A percentile compares a stretch with the other conserved stretches of the same genome.
These are phyloP conservation scores for Osedax frankpressi DNA, from an alignment of 2,888 invertebrate species.

Conservation along the genomic window DNA sequence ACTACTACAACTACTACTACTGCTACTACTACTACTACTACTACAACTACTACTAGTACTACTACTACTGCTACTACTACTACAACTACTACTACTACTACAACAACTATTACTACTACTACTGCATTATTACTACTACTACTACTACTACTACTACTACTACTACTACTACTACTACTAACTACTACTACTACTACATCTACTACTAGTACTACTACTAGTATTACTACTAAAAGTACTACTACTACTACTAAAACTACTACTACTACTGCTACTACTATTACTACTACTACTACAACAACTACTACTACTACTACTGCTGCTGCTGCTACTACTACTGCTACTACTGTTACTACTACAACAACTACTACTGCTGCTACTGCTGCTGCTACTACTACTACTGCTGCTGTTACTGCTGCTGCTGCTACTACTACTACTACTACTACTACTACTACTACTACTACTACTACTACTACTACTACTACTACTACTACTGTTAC, in stretches of 20 bases:
- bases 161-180: neutral
- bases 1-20: conserved; percentile 8
- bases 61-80: neutral
- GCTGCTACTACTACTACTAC: neutral
- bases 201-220: conserved; percentile 9
- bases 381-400: conserved; percentile 6
- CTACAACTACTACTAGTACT: neutral
- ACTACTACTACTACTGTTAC: neutral
- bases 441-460: neutral
- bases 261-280: conserved; percentile 10
- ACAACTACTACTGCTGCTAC: conserved; percentile 8
- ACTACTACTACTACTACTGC: conserved; percentile 12
- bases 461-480: neutral
- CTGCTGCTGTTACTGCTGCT: conserved; percentile 10
- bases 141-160: neutral
- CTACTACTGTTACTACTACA: conserved; percentile 5
- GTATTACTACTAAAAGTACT: conserved; percentile 3
- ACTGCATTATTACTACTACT: conserved; percentile 7
- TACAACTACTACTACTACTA: conserved; percentile 10
- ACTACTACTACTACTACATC: conserved; percentile 9
- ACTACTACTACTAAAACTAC: conserved; percentile 9
- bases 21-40: conserved; percentile 8
- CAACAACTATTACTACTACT: conserved; percentile 5
- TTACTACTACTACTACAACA: conserved; percentile 6
- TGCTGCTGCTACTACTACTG: conserved; percentile 8